Percentiles rank a stretch among this genome's conserved stretches.
Conservation (phyloP, 2,797 vertebrate species). For the Setipinna tenuifilis region DNA sequence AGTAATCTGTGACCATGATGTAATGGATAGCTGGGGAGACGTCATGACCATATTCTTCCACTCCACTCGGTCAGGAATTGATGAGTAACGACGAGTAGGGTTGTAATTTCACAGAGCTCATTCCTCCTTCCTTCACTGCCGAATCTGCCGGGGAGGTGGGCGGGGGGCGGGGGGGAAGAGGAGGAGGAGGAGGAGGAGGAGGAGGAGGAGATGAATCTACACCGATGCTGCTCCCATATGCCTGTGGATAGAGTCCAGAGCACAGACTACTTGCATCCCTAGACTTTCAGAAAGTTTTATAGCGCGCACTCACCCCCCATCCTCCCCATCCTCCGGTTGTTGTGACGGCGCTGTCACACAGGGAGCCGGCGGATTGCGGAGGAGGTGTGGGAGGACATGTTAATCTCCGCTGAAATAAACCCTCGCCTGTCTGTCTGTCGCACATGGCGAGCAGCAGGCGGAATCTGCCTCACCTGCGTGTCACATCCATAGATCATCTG, state of each 20-base stretch:
- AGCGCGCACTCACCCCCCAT: not conserved
- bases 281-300: not conserved
- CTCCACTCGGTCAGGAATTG: not conserved
- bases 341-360: not conserved
- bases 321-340: not conserved
- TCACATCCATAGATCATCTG: not conserved
- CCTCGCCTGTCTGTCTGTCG: conserved; percentile 34
- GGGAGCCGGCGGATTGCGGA: not conserved
- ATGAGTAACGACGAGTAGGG: not conserved
- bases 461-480: not conserved
- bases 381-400: conserved; percentile 47
- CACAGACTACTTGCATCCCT: not conserved
- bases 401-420: conserved; percentile 71
- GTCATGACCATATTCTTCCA: conserved; percentile 1
- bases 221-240: not conserved
- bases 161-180: not conserved
- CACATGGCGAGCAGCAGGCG: not conserved
- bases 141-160: not conserved
- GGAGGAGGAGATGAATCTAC: not conserved
- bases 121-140: not conserved
- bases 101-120: not conserved
- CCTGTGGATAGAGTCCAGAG: not conserved
- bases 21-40: conserved; percentile 1
- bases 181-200: not conserved
- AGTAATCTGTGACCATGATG: conserved; percentile 13